Evolutionary conservation across 2,888 invertebrate genomes (phyloP).

Genomic region (Eupithecia pulchellata): DNA sequence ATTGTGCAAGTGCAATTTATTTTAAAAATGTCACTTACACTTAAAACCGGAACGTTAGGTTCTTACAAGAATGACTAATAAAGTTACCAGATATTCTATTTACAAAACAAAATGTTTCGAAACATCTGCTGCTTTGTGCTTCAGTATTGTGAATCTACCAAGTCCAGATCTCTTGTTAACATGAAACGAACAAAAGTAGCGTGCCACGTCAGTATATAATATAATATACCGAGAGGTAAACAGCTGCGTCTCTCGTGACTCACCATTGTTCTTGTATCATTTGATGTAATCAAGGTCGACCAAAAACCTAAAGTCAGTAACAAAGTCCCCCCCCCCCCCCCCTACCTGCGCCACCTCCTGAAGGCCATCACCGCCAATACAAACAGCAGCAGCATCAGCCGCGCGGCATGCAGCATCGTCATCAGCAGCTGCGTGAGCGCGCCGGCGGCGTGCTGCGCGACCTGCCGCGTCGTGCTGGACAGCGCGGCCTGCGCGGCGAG

Average conservation of each 20-base stretch:
- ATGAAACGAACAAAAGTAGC: not conserved
- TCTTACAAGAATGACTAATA: too few relatives aligned
- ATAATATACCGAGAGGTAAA: too few relatives aligned
- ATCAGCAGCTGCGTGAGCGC: slow-evolving; percentile 57
- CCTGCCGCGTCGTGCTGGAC: slow-evolving; percentile 46
- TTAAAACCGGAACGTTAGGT: too few relatives aligned
- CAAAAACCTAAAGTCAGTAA: not conserved
- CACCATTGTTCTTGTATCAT: not conserved
- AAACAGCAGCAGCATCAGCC: slow-evolving; percentile 59
- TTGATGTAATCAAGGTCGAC: not conserved
- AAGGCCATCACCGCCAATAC: slow-evolving; percentile 43
- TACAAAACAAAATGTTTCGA: not conserved
- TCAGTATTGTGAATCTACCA: not conserved
- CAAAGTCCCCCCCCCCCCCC: slow-evolving; percentile 2
- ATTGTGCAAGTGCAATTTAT: too few relatives aligned
- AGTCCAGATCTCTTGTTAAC: not conserved
- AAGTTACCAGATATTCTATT: not conserved
- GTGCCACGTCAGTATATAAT: too few relatives aligned
- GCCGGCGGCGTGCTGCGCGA: slow-evolving; percentile 52
- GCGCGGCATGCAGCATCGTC: slow-evolving; percentile 47
- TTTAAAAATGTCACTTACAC: too few relatives aligned
- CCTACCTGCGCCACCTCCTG: slow-evolving; percentile 20
- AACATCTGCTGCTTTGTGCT: not conserved
- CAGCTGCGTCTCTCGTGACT: not conserved
- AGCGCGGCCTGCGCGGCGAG: slow-evolving; percentile 63